A percentile compares a stretch with the other conserved stretches of the same genome.
phyloP scores from a whole-genome alignment of 2,797 vertebrate genomes.

The Decapterus maruadsi region DNA sequence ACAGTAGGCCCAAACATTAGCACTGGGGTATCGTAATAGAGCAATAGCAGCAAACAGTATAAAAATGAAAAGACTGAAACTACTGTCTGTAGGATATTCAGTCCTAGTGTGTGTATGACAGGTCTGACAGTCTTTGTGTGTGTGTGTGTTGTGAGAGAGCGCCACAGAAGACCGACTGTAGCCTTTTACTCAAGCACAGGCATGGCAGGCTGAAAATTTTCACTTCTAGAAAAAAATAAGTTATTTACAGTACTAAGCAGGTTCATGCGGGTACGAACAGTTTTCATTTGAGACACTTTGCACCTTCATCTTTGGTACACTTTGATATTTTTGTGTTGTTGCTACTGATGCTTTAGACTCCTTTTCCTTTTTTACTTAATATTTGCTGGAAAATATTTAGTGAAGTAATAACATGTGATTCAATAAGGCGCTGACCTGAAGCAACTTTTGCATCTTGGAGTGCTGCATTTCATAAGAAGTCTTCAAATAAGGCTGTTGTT shows the following conservation, averaged over 20 bases:
- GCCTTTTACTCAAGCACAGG: not conserved
- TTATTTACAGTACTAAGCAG: too few species aligned
- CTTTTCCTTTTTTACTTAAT: not conserved
- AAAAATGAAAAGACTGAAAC: not conserved
- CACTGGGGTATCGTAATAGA: too few species aligned
- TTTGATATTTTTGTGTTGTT: not conserved
- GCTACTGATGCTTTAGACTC: not conserved
- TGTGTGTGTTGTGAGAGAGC: too few species aligned
- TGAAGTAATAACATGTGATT: not conserved
- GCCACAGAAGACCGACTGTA: not conserved
- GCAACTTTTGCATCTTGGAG: constrained; percentile 12
- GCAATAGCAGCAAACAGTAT: not conserved
- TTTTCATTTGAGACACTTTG: not conserved
- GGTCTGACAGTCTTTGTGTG: not conserved
- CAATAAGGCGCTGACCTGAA: constrained; percentile 5
- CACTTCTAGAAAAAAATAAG: not conserved
- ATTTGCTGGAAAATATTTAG: not conserved
- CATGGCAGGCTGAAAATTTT: not conserved
- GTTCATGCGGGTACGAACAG: not conserved
- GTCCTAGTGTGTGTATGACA: not conserved
- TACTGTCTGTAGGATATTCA: too few species aligned
- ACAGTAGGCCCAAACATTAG: too few species aligned
- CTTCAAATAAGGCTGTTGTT: constrained; percentile 4
- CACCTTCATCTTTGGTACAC: not conserved
- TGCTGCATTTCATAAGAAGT: constrained; percentile 11